Evolutionary conservation across 2,113 vertebrate genomes (phyloP), one percentile per base, ranked within the genome.

Genomic region (Brevimyrus niger): DNA sequence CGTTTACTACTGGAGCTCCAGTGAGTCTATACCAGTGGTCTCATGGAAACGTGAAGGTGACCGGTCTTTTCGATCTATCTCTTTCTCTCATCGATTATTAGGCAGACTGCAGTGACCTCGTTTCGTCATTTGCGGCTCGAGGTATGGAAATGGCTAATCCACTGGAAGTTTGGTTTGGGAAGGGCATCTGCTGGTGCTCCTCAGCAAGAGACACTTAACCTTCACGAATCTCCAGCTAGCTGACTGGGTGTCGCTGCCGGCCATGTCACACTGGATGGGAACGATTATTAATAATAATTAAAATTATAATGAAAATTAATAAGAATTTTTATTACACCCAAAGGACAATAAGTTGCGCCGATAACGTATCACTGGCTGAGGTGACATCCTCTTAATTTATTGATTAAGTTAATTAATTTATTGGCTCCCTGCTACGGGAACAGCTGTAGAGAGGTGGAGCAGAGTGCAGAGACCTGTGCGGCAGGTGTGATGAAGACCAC

Each of bases 281-380:
- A 80, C 73, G 42, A 80, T 80, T 80, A 80, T 80, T 80, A 80
- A 80, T 38, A 80, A 80, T 80, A 80, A 80, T 80, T 80, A 80
- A 80, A 80, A 80, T 80, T 80, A 80, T 80, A 80, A 80, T 80
- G 73, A 80, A 80, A 80, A 80, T 80, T 80, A 80, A 80, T 80
- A 80, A 80, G 73, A 80, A 80, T 80, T 80, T 80, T 80, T 80
- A 80, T 80, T 80, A 80, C 73, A 80, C 73, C 73, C 73, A 80
- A 80, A 80, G 73, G 73, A 80, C 73, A 80, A 80, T 80, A 80
- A 80, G 73, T 80, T 42, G 73, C 35, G 35, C 35, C 42, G 73
- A 42, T 35, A 80, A 35, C 73, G 31, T 80, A 80, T 80, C 73
- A 80, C 73, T 80, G 73, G 73, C 35, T 80, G 73, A 80, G 73